Base-by-base conservation (phyloP, 1,140 invertebrate genomes). In the Parasteatoda tepidariorum region DNA sequence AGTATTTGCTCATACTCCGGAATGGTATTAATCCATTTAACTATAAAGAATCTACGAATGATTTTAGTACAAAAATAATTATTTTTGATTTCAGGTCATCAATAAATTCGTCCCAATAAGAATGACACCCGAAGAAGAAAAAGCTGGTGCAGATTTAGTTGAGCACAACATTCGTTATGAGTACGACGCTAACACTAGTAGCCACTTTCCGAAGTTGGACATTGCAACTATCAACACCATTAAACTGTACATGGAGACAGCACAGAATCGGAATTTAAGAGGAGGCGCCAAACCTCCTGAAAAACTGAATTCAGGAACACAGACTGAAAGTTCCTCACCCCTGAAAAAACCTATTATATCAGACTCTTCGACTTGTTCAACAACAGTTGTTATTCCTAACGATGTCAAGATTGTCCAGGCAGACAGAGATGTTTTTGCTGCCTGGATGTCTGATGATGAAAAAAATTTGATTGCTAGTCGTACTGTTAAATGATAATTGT, bases 71-170 rank as follows among this genome's bases (percentile, higher is more conserved):
- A 41, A 41, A 6, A 6, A 13, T 41, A 13, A 9, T 48, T 48
- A 4, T 48, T 15, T 62, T 66, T 73, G 2, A 33, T 71, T 82
- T 38, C 83, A 92, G 92, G 68, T 92, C 28, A 93, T 97, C 11
- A 92, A 96, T 87, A 93, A 92, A 87, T 90, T 96, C 4, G 90
- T 96, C 86, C 93, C 93, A 6, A 95, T 97, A 67, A 90, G 96
- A 34, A 95, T 97, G 94, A 91, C 92, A 71, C 91, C 93, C 1
- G 92, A 95, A 83, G 94, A 95, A 71, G 96, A 97, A 88, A 89
- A 97, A 24, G 88, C 97, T 0, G 96, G 96, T 3, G 95, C 95
- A 15, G 96, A 97, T 91, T 90, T 96, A 18, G 93, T 94, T 0
- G 96, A 97, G 87, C 96, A 97, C 89, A 92, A 92, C 64, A 93